Base-by-base conservation (phyloP, 1,140 invertebrate genomes). In the Argopecten irradians region DNA sequence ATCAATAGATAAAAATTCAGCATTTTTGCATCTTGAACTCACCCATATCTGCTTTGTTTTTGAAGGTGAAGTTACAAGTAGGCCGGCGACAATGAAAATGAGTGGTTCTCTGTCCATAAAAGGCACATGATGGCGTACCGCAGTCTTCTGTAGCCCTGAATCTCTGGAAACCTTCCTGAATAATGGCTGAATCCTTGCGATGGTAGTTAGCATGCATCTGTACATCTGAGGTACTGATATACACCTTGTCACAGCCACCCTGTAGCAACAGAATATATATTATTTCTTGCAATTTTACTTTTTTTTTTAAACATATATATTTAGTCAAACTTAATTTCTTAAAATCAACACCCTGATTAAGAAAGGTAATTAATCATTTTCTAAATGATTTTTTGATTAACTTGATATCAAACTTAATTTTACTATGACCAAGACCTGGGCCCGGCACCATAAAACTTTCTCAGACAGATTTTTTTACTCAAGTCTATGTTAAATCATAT, bases 191-290 rank as follows among this genome's bases (percentile, higher is more conserved):
- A 95, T 99, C 98, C 95, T 99, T 99, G 83, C 98, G 97, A 94
- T 99, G 99, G 95, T 99, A 99, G 96, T 99, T 99, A 2, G 98
- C 98, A 95, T 99, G 99, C 99, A 99, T 99, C 96, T 99, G 99
- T 0, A 99, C 99, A 95, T 99, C 99, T 39, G 98, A 99, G 7
- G 99, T 99, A 93, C 98, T 99, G 95, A 99, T 99, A 96, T 99
- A 99, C 0, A 99, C 98, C 96, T 99, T 99, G 96, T 99, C 98
- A 96, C 98, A 99, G 91, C 98, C 97, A 94, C 98, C 97, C 96
- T 97, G 98, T 85, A 99, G 97, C 83, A 83, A 39, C 82, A 86
- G 92, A 87, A 11, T n/a, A n/a, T n/a, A n/a, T n/a, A n/a, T n/a
- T n/a, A n/a, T n/a, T n/a, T n/a, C n/a, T n/a, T n/a, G n/a, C n/a